Base-by-base conservation (phyloP, 2,888 invertebrate genomes). In the Aquatica leii region DNA sequence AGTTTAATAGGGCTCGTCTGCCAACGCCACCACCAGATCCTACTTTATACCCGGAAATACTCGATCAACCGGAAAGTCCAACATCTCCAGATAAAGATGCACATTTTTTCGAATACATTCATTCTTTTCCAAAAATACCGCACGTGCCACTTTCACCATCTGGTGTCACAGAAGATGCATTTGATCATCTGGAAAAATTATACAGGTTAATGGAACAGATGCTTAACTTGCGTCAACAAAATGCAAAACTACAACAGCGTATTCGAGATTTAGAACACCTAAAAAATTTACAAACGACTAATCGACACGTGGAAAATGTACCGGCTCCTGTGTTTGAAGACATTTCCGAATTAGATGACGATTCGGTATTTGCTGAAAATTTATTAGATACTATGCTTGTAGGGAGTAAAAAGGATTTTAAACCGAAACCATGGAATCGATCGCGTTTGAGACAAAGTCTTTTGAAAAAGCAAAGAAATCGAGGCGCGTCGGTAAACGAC, bases 161-260 rank as follows among this genome's bases (percentile, higher is more conserved):
- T 0, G 83, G 87, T 69, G 86, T 86, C 14, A 85, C 88, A 0
- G 82, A 88, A 9, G 88, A 89, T 70, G 87, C 89, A 0, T 85
- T 95, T 66, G 92, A 93, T 73, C 93, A 94, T 74, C 79, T 95
- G 52, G 93, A 92, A 70, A 91, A 91, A 71, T 83, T 95, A 5
- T 87, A 93, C 71, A 87, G 88, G 64, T 81, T 95, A 31, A 85
- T 94, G 79, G 92, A 94, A 74, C 91, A 93, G 74, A 85, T 93
- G 68, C 83, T 92, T 4, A 86, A 87, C 41, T 80, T 93, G 35
- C 86, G 89, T 68, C 89, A 91, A 72, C 89, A 92, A 68, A 92
- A 93, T 78, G 84, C 86, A 0, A 85, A 86, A 66, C 82, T 93
- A 18, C 86, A 90, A 59, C 84, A 87, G 69, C 84, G 88, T 53